These are phyloP conservation scores for Andrena chrysosceles DNA, from an alignment of 2,888 invertebrate genomes.

Conservation along the genomic window DNA sequence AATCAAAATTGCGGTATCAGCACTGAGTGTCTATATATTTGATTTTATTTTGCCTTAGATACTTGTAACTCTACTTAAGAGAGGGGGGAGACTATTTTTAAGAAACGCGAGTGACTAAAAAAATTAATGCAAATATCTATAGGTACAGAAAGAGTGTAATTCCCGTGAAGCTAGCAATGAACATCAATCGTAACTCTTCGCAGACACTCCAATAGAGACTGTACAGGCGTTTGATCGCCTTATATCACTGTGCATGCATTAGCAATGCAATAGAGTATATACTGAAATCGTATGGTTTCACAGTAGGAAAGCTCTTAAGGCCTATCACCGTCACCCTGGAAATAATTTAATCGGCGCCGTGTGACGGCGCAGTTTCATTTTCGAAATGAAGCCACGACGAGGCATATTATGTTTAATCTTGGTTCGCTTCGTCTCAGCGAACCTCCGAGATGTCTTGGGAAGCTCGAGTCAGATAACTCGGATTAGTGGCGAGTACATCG, in stretches of 20 bases:
- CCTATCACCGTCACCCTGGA: conserved; percentile 48
- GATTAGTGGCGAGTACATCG: conserved; percentile 53
- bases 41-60: too few species aligned
- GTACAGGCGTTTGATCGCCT: background rate
- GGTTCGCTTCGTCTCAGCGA: conserved; percentile 64
- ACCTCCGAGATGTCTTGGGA: conserved; percentile 62
- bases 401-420: conserved; percentile 73
- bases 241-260: background rate
- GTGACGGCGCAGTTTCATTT: conserved; percentile 63
- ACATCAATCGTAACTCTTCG: too few species aligned
- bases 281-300: conserved; percentile 34
- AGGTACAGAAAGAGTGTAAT: too few species aligned
- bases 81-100: too few species aligned
- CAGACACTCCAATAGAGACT: too few species aligned
- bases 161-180: too few species aligned
- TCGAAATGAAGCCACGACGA: conserved; percentile 61
- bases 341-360: conserved; percentile 62
- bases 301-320: conserved; percentile 40
- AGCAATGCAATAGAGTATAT: background rate
- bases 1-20: too few species aligned
- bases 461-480: conserved; percentile 48
- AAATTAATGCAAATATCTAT: too few species aligned
- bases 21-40: too few species aligned
- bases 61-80: too few species aligned
- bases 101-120: too few species aligned